These are phyloP conservation scores for Lutjanus campechanus DNA, from an alignment of 2,797 vertebrate species.

Conservation along the genomic window DNA sequence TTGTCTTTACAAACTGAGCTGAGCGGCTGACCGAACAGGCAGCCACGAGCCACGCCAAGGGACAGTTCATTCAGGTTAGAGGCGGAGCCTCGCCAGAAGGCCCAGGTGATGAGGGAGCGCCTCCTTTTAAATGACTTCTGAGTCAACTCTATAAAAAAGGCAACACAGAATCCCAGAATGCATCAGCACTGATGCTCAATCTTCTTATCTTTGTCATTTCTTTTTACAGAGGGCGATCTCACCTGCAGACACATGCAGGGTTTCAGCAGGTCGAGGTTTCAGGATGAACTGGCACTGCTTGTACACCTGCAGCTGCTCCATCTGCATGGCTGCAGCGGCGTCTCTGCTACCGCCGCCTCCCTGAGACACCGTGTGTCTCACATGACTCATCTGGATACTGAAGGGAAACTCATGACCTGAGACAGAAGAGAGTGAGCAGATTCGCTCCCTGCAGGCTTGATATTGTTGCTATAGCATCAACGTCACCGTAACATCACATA, in stretches of 20 bases:
- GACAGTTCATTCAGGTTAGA: conserved; percentile 87
- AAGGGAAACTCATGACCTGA: conserved; percentile 97
- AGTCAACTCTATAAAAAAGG: conserved; percentile 80
- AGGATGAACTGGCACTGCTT: conserved; percentile 95
- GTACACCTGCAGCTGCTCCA: conserved; percentile 89
- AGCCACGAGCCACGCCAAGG: conserved; percentile 82
- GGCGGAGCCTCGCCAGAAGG: conserved; percentile 92
- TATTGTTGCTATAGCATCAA: background rate
- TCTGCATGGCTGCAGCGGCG: conserved; percentile 80
- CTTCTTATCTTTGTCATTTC: background rate
- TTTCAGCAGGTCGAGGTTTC: conserved; percentile 88
- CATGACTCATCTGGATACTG: conserved; percentile 95
- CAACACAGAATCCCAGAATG: background rate
- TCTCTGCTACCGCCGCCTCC: conserved; percentile 54
- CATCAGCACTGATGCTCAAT: background rate
- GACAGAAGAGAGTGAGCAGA: conserved; percentile 8
- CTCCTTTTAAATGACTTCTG: conserved; percentile 90
- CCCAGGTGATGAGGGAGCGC: conserved; percentile 93
- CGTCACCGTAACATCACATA: background rate
- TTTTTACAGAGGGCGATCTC: conserved; percentile 28
- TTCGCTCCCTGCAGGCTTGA: conserved; percentile 1
- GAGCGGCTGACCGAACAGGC: conserved; percentile 90
- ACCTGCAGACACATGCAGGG: conserved; percentile 82
- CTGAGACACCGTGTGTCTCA: conserved; percentile 75
- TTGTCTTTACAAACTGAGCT: conserved; percentile 88